phyloP scores from a whole-genome alignment of 2,797 vertebrate genomes.

The Phrynocephalus forsythii region DNA sequence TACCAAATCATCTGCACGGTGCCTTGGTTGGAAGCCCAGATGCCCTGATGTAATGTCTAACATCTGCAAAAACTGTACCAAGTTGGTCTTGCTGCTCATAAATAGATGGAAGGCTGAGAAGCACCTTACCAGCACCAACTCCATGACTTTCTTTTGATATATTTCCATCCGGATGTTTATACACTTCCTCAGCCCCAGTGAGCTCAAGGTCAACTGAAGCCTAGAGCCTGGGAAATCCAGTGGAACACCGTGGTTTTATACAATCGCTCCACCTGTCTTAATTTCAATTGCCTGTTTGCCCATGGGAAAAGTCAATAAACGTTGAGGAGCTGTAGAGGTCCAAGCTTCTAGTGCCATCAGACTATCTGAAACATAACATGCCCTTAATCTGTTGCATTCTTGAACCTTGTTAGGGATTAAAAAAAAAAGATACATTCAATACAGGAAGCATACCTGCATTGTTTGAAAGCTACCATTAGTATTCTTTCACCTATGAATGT shows the following conservation, averaged over 20 bases:
- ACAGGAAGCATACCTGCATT: too few relatives aligned
- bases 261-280: not conserved
- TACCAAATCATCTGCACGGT: not conserved
- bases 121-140: fast-evolving
- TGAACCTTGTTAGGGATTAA: too few relatives aligned
- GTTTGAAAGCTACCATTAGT: too few relatives aligned
- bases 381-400: too few relatives aligned
- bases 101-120: fast-evolving
- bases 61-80: constrained; percentile 56
- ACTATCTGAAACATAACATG: too few relatives aligned
- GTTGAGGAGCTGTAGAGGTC: too few relatives aligned
- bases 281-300: not conserved
- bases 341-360: too few relatives aligned
- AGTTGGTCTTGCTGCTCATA: not conserved
- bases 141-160: fast-evolving
- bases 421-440: too few relatives aligned
- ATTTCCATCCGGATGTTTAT: constrained; percentile 9
- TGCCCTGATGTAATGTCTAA: not conserved
- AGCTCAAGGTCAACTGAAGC: not conserved
- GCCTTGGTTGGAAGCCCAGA: not conserved
- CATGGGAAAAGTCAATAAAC: not conserved
- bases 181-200: not conserved
- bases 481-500: too few relatives aligned
- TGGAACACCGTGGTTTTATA: not conserved
- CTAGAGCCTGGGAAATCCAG: not conserved